These are phyloP conservation scores for Salvator merianae DNA, from an alignment of 2,113 vertebrate genomes.

Conservation along the genomic window DNA sequence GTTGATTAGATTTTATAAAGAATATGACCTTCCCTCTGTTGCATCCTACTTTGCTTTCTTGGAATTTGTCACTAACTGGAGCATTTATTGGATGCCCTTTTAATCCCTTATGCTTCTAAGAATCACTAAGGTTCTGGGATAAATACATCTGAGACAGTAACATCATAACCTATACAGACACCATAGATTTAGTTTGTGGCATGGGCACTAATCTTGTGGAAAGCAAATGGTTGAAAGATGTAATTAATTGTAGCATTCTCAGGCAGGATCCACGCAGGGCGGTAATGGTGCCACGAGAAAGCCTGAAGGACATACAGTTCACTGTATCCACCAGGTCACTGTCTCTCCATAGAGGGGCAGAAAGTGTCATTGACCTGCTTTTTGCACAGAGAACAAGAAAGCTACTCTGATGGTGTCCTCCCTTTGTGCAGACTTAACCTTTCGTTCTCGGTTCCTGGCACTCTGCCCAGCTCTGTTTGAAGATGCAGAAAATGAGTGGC, in stretches of 20 bases:
- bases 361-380: no score
- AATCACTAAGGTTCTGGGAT: slow-evolving; percentile 23
- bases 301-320: no score
- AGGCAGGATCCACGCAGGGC: no score
- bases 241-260: slow-evolving; percentile 23
- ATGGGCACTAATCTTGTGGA: slow-evolving; percentile 31
- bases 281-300: no score
- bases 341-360: no score
- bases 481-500: no score
- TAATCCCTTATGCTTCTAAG: slow-evolving; percentile 38
- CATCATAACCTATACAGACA: slow-evolving; percentile 34
- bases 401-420: no score
- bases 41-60: not conserved
- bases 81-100: slow-evolving; percentile 46
- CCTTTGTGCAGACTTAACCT: no score
- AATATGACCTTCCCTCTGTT: slow-evolving; percentile 18
- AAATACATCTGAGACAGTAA: slow-evolving; percentile 47
- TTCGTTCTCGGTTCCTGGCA: no score
- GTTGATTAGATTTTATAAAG: slow-evolving; percentile 20
- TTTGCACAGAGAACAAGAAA: no score
- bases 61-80: slow-evolving; percentile 34
- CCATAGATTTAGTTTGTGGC: slow-evolving; percentile 46
- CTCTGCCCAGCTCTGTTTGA: no score
- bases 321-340: no score
- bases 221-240: not conserved